Evolutionary conservation across 2,797 vertebrate species (phyloP).

Genomic region (Lacerta agilis): DNA sequence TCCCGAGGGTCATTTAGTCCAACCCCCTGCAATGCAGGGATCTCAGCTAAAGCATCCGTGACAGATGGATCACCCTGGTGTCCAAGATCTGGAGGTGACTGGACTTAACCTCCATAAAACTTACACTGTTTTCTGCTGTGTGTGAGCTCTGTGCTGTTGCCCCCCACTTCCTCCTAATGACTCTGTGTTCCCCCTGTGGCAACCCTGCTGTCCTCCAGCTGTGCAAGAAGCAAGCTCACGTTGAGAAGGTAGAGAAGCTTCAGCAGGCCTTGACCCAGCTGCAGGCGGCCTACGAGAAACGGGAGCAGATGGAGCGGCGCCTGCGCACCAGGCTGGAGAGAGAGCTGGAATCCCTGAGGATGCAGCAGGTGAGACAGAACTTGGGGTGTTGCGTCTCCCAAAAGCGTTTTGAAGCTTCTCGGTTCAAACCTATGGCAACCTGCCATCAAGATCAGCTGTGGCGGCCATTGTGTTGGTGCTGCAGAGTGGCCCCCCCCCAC

Average conservation of each 20-base stretch:
- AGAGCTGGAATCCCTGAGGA: conserved; percentile 84
- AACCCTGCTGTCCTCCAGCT: conserved; percentile 68
- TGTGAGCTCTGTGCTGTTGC: neutral
- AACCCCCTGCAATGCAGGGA: no score
- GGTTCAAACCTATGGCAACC: neutral
- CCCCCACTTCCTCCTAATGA: neutral
- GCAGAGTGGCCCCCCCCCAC: no score
- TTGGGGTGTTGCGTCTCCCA: no score
- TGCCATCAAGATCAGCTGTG: neutral
- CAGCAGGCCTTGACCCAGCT: conserved; percentile 88
- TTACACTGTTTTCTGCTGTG: no score
- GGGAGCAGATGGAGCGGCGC: conserved; percentile 87
- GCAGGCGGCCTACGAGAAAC: conserved; percentile 87
- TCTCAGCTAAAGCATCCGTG: no score
- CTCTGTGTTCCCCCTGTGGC: neutral
- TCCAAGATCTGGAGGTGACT: neutral
- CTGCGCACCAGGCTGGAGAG: conserved; percentile 85
- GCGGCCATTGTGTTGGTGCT: no score
- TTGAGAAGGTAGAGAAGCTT: conserved; percentile 88
- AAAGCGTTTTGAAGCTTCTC: neutral
- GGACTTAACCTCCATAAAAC: neutral
- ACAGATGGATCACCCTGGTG: neutral
- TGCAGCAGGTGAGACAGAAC: conserved; percentile 80
- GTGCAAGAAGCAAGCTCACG: conserved; percentile 86
- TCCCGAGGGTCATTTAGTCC: no score